Evolutionary conservation across 30 jellyfish, hydroid and myxozoan genomes (phyloP).

Genomic region (Aurelia sp.): DNA sequence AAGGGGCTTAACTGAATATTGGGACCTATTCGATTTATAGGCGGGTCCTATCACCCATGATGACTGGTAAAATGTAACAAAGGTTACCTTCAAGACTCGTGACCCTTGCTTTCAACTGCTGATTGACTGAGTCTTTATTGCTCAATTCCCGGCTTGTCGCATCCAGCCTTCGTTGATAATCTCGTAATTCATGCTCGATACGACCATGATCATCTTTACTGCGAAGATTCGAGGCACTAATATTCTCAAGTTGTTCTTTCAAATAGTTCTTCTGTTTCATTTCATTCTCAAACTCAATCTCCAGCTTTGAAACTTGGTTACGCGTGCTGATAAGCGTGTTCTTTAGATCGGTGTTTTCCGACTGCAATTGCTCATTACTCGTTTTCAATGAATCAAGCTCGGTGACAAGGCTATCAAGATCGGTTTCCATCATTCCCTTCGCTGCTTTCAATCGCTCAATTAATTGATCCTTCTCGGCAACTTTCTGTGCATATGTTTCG

Average conservation of each 20-base stretch:
- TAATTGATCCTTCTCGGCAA: constrained; percentile 81
- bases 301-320: constrained; percentile 80
- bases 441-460: constrained; percentile 86
- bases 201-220: constrained; percentile 86
- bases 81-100: constrained; percentile 70
- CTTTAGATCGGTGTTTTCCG: constrained; percentile 90
- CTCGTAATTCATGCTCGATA: constrained; percentile 89
- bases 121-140: constrained; percentile 79
- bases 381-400: constrained; percentile 79
- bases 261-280: constrained; percentile 86
- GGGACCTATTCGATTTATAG: no score
- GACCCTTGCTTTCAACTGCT: constrained; percentile 82
- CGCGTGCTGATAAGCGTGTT: constrained; percentile 59
- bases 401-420: constrained; percentile 66
- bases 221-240: constrained; percentile 47
- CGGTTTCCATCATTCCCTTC: constrained; percentile 73
- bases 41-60: no score
- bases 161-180: constrained; percentile 88
- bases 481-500: constrained; percentile 85
- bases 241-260: constrained; percentile 81
- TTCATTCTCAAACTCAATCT: constrained; percentile 89
- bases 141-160: constrained; percentile 75
- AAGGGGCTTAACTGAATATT: no score
- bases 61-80: no score
- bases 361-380: constrained; percentile 66